Evolutionary conservation across 1,140 invertebrate genomes (phyloP), one percentile per base, ranked within the genome.

Genomic region (Drosophila ercepeae): DNA sequence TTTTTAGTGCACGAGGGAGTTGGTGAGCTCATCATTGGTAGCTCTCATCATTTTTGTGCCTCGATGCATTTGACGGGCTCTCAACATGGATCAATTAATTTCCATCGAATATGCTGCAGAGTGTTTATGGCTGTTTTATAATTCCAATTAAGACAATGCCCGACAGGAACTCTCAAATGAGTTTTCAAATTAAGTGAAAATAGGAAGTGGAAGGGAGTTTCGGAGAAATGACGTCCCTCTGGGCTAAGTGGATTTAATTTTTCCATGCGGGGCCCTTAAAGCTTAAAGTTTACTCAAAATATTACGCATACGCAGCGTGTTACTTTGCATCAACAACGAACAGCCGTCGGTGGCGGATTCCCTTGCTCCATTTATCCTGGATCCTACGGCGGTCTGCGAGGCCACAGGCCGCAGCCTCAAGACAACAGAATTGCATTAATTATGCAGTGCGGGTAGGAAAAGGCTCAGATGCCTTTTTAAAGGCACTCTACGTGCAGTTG

Each of bases 21-120:
- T 63, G 41, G 39, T 32, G 29, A 52, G 59, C 55, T 48, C 63
- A 84, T 84, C 65, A 65, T 79, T n/a, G n/a, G n/a, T n/a, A n/a
- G n/a, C n/a, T n/a, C n/a, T n/a, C n/a, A n/a, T n/a, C n/a, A n/a
- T n/a, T n/a, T n/a, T 71, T 59, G 63, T 46, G 75, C 75, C 78
- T 76, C 59, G 68, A 14, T 59, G 58, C 83, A 70, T 88, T 72
- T 82, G 82, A 88, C 83, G 75, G 77, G 48, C 82, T 70, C 77
- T 88, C 82, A 75, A 63, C 73, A 65, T 44, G 74, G 64, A 75
- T 81, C 82, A 88, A 88, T 88, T 88, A 78, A 88, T 78, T 88
- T 83, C 61, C 78, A 82, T 71, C 77, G 67, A 49, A 64, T 59
- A 57, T 60, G 59, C 52, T 60, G 65, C 48, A 55, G 75, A 82